phyloP scores from a whole-genome alignment of 1,140 invertebrate species.

The Babylonia areolata region DNA sequence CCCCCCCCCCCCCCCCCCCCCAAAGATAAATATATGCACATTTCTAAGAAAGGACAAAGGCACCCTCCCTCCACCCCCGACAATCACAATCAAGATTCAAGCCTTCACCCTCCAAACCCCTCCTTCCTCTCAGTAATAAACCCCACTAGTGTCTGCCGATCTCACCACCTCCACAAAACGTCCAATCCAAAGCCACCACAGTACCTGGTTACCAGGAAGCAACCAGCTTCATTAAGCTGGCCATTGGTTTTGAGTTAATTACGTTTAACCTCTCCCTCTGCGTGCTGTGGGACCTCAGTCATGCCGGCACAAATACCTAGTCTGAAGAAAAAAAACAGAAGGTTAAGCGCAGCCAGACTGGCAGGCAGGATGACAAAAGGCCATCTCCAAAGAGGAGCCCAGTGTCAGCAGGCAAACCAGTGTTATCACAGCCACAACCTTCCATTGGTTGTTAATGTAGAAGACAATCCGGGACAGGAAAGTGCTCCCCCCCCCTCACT shows the following conservation, averaged over 20 bases:
- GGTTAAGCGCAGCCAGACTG: neutral
- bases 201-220: constrained; percentile 50
- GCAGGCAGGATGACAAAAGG: constrained; percentile 2
- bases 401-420: neutral
- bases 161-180: constrained; percentile 45
- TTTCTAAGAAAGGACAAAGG: too few species aligned
- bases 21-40: too few species aligned
- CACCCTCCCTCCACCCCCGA: too few species aligned
- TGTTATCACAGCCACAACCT: neutral
- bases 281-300: constrained; percentile 39
- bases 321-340: constrained; percentile 34
- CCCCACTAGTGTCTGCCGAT: constrained; percentile 23
- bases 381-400: constrained; percentile 7
- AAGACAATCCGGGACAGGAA: neutral
- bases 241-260: constrained; percentile 31
- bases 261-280: constrained; percentile 44
- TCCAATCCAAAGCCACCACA: constrained; percentile 44
- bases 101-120: too few species aligned
- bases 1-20: too few species aligned
- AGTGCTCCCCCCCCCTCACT: neutral
- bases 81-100: too few species aligned
- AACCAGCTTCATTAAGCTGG: constrained; percentile 33
- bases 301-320: constrained; percentile 42
- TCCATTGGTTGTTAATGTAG: neutral
- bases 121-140: too few species aligned